These are phyloP conservation scores for Anticlea derivata DNA, from an alignment of 2,888 invertebrate species.

Conservation along the genomic window DNA sequence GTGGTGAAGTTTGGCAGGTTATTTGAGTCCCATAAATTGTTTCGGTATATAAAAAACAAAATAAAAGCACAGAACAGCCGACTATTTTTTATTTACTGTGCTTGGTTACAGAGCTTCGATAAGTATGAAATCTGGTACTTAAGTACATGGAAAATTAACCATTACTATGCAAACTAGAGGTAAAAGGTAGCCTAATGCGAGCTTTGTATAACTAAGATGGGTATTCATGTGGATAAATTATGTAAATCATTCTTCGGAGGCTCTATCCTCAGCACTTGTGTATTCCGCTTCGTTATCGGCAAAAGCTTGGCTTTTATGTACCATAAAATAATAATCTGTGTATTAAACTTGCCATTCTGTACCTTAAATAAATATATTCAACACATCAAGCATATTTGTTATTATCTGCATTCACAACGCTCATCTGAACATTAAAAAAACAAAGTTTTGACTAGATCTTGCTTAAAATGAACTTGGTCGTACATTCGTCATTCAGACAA, in stretches of 20 bases:
- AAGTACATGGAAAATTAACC: constrained; percentile 27
- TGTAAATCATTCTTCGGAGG: constrained; percentile 17
- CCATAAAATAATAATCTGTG: background rate
- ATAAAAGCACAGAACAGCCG: too few relatives aligned
- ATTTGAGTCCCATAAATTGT: too few relatives aligned
- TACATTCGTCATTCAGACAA: too few relatives aligned
- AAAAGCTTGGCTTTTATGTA: constrained; percentile 6
- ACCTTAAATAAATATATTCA: too few relatives aligned
- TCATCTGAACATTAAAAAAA: too few relatives aligned
- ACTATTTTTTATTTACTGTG: too few relatives aligned
- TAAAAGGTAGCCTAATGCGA: constrained; percentile 20
- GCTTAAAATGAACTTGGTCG: background rate
- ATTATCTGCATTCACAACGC: too few relatives aligned
- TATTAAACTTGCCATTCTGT: too few relatives aligned
- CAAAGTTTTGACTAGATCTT: background rate
- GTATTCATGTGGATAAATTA: constrained; percentile 25
- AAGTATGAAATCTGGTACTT: constrained; percentile 4
- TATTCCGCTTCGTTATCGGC: constrained; percentile 10
- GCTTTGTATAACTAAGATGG: constrained; percentile 15
- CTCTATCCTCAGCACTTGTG: constrained; percentile 10
- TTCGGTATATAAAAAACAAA: too few relatives aligned
- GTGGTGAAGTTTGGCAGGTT: too few relatives aligned
- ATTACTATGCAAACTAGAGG: constrained; percentile 32
- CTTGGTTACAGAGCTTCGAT: constrained; percentile 8
- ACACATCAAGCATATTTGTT: too few relatives aligned